Evolutionary conservation across 2,888 invertebrate species (phyloP).

Genomic region (Protonemura montana): DNA sequence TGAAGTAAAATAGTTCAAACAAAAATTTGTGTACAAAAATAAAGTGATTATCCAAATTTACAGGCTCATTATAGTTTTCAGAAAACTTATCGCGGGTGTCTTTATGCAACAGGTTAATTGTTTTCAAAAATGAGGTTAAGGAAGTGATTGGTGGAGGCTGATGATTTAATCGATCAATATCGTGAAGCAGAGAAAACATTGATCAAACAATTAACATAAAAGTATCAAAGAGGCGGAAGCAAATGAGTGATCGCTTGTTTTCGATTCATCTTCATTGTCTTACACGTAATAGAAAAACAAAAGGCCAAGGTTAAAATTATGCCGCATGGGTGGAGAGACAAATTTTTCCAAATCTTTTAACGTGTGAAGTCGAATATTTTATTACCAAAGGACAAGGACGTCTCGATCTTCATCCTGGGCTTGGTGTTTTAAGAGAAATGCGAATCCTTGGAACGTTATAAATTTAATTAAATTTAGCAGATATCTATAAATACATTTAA

Average conservation of each 20-base stretch:
- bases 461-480: not conserved
- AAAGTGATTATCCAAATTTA: too few species aligned
- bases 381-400: not conserved
- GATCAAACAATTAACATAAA: not conserved
- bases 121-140: too few species aligned
- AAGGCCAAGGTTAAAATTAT: not conserved
- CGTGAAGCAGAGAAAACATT: not conserved
- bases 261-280: not conserved
- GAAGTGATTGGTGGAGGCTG: not conserved
- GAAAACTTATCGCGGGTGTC: too few species aligned
- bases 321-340: not conserved
- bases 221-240: slow-evolving; percentile 9
- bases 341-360: not conserved
- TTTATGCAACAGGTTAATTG: too few species aligned
- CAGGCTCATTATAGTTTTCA: too few species aligned
- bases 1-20: too few species aligned
- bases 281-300: not conserved
- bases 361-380: not conserved
- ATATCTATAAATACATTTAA: not conserved
- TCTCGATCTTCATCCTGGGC: not conserved
- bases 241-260: not conserved
- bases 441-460: not conserved
- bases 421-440: not conserved
- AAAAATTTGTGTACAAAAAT: too few species aligned
- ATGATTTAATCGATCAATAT: not conserved